Percentiles rank a stretch among this genome's conserved stretches.
Evolutionary conservation across 2,888 invertebrate species (phyloP).

Genomic region (Sicus ferrugineus): DNA sequence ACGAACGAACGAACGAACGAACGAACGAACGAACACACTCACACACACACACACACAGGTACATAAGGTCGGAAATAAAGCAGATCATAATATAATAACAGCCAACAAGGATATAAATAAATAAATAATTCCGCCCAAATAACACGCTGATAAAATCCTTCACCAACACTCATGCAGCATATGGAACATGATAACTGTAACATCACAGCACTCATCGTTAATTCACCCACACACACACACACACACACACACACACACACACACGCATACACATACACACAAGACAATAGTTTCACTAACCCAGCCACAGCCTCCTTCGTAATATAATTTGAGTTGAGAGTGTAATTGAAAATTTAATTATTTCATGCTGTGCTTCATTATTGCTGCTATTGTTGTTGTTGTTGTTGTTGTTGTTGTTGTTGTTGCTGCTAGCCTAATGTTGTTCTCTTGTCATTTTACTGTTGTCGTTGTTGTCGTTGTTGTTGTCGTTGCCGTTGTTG

Average conservation of each 20-base stretch:
- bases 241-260: neutral
- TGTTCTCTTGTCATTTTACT: too few species aligned
- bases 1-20: too few species aligned
- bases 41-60: neutral
- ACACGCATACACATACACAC: neutral
- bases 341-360: slow-evolving; percentile 45
- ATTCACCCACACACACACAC: neutral
- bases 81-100: too few species aligned
- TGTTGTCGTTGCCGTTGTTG: too few species aligned
- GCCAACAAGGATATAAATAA: neutral
- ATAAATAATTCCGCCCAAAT: slow-evolving; percentile 13
- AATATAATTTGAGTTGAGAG: slow-evolving; percentile 37
- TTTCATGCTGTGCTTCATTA: slow-evolving; percentile 37
- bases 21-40: neutral
- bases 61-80: too few species aligned
- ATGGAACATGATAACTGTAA: too few species aligned
- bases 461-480: slow-evolving; percentile 25
- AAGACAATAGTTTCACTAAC: neutral
- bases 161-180: too few species aligned
- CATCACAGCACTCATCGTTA: neutral
- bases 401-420: slow-evolving; percentile 24
- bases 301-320: neutral
- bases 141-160: slow-evolving; percentile 16
- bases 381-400: too few species aligned
- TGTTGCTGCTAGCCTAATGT: neutral